These are phyloP conservation scores for Sula dactylatra DNA, from an alignment of 2,113 vertebrate species.

Conservation along the genomic window DNA sequence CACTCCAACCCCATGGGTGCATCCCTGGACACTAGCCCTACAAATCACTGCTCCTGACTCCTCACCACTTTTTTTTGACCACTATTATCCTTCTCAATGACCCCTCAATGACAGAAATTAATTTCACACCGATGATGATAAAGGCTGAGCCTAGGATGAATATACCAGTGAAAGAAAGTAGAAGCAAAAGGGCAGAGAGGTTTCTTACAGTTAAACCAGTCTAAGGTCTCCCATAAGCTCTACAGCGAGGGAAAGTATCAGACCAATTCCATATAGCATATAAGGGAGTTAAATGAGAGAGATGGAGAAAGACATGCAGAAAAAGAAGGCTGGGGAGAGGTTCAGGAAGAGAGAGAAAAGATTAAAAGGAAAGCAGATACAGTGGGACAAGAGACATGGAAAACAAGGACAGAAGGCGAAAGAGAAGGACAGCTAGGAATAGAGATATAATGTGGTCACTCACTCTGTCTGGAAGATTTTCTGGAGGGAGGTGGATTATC, in stretches of 20 bases:
- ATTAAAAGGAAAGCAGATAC: constrained; percentile 22
- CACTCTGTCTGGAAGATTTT: constrained; percentile 54
- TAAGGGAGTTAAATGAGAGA: neutral
- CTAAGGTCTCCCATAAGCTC: neutral
- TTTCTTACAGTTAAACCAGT: neutral
- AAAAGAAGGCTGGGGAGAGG: neutral
- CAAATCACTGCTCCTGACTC: neutral
- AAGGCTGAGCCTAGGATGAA: neutral
- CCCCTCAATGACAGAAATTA: neutral
- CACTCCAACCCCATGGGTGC: neutral
- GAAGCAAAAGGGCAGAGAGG: neutral
- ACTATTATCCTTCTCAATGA: neutral
- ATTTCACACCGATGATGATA: neutral
- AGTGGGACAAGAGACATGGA: neutral
- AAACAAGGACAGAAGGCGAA: neutral
- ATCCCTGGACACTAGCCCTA: neutral
- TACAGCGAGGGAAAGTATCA: neutral
- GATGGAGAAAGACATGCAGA: neutral
- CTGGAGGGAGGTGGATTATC: constrained; percentile 32
- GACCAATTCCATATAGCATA: neutral
- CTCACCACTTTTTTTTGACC: neutral
- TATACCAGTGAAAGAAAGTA: neutral
- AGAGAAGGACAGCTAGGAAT: constrained; percentile 2
- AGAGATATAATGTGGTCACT: constrained; percentile 48
- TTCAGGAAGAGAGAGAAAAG: constrained; percentile 12